Evolutionary conservation across 2,797 vertebrate species (phyloP).

Genomic region (Lemur catta): DNA sequence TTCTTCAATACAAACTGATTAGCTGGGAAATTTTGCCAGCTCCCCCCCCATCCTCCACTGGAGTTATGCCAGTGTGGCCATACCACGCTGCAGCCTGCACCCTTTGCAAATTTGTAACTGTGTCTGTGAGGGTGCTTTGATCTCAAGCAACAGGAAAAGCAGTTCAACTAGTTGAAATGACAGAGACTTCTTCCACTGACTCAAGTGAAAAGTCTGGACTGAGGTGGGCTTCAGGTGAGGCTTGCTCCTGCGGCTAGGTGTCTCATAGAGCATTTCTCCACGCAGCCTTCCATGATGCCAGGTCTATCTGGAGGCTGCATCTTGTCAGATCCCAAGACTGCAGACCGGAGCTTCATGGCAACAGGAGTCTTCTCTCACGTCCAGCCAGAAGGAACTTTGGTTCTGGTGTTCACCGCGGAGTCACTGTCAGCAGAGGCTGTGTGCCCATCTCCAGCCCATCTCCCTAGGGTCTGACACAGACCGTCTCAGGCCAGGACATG

Average conservation of each 20-base stretch:
- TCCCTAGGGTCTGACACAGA: background rate
- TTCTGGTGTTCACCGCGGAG: accelerated
- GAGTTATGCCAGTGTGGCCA: background rate
- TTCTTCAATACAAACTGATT: background rate
- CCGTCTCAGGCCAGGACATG: background rate
- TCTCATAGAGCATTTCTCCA: background rate
- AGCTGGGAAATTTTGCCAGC: background rate
- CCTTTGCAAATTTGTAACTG: background rate
- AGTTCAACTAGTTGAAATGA: background rate
- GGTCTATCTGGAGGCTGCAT: background rate
- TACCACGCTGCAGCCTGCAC: background rate
- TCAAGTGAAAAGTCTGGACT: background rate
- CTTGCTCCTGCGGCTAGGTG: background rate
- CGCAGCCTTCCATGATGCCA: background rate
- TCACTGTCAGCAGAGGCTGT: background rate
- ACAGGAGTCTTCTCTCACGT: background rate
- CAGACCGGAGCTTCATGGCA: background rate
- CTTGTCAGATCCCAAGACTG: background rate
- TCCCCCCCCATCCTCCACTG: background rate
- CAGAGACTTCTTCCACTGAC: background rate
- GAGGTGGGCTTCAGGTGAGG: background rate
- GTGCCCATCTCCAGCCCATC: background rate
- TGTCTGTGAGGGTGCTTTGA: background rate
- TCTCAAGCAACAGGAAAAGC: background rate
- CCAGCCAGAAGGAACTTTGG: background rate